Evolutionary conservation across 2,113 vertebrate genomes (phyloP).

Genomic region (Nothobranchius kuhntae): DNA sequence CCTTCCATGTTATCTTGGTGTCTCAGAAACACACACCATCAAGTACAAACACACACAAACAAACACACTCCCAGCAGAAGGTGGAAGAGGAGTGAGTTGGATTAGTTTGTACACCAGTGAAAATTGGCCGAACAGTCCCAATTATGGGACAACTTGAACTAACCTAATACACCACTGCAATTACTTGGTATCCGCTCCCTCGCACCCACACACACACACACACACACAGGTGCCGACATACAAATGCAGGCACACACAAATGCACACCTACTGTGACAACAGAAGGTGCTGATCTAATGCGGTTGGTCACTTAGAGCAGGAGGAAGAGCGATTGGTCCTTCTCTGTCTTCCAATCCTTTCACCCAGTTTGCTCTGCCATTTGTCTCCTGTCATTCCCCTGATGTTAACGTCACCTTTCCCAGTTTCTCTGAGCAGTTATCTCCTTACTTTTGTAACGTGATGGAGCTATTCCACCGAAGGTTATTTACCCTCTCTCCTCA

Average conservation of each 20-base stretch:
- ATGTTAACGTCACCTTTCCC: constrained; percentile 21
- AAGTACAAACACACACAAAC: constrained; percentile 23
- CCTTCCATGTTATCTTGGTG: constrained; percentile 21
- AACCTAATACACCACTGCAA: constrained; percentile 82
- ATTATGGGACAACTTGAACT: constrained; percentile 79
- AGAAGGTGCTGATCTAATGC: constrained; percentile 77
- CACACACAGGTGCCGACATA: constrained; percentile 36
- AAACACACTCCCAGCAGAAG: constrained; percentile 38
- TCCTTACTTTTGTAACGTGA: not conserved
- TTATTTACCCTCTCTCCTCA: too few species aligned
- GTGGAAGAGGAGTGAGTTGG: constrained; percentile 64
- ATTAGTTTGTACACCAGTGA: constrained; percentile 80
- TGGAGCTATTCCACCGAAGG: too few species aligned
- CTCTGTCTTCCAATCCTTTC: constrained; percentile 60
- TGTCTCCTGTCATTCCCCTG: constrained; percentile 57
- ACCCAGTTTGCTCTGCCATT: constrained; percentile 59
- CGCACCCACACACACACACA: constrained; percentile 26
- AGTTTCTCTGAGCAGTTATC: constrained; percentile 35
- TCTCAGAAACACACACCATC: constrained; percentile 18
- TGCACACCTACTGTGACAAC: constrained; percentile 71
- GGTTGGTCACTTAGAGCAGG: constrained; percentile 70
- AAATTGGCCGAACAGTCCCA: constrained; percentile 82
- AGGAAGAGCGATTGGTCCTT: constrained; percentile 69
- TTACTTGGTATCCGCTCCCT: constrained; percentile 74
- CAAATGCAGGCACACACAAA: constrained; percentile 55